Evolutionary conservation across 2,113 vertebrate species (phyloP).

Genomic region (Alethe castanea): DNA sequence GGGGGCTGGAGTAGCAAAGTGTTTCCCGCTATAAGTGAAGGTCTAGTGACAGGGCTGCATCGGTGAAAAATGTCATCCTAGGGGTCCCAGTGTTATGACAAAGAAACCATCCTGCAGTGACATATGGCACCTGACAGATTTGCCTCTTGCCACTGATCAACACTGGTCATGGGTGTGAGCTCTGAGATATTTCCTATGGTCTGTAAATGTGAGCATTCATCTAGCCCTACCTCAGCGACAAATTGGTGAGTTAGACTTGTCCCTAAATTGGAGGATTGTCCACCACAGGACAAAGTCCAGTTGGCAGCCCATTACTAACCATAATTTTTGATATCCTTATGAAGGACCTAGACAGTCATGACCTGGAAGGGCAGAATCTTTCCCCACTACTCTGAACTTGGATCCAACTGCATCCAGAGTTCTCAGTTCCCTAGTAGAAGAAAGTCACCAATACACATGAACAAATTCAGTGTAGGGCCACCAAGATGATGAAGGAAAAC

Average conservation of each 20-base stretch:
- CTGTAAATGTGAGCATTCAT: neutral
- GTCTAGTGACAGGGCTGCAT: neutral
- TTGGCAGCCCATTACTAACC: neutral
- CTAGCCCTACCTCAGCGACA: neutral
- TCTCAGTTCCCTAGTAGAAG: neutral
- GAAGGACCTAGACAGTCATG: neutral
- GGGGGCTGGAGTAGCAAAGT: neutral
- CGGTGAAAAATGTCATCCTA: neutral
- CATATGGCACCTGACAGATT: neutral
- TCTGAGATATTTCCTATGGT: neutral
- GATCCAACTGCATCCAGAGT: neutral
- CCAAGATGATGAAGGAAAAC: neutral
- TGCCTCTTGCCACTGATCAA: neutral
- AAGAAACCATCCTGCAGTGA: neutral
- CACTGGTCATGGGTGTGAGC: neutral
- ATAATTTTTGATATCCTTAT: neutral
- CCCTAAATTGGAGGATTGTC: neutral
- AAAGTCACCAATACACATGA: neutral
- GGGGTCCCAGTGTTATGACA: no score
- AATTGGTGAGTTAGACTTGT: neutral
- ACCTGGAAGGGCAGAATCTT: neutral
- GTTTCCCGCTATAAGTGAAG: neutral
- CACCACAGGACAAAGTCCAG: neutral
- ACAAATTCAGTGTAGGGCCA: neutral
- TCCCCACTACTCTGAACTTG: neutral